These are phyloP conservation scores for Vipera ursinii DNA, from an alignment of 2,797 vertebrate genomes.

Conservation along the genomic window DNA sequence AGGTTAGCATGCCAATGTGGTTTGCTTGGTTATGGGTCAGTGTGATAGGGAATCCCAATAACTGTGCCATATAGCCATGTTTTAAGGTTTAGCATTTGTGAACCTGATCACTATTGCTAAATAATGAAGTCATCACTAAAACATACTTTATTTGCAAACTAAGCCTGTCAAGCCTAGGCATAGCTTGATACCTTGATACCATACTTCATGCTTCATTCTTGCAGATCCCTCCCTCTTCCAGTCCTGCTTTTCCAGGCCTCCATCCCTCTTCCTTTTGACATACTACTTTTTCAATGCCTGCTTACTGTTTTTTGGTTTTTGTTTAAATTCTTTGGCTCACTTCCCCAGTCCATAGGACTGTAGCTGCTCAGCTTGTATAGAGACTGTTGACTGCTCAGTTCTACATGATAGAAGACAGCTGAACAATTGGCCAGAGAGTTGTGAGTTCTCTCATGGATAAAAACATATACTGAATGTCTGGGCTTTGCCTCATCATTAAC, in stretches of 20 bases:
- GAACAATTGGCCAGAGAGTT: not conserved
- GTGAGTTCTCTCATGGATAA: not conserved
- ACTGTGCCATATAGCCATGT: not conserved
- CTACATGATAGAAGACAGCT: not conserved
- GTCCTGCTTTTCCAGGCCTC: not conserved
- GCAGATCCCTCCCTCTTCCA: not conserved
- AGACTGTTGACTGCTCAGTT: not conserved
- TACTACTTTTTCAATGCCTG: not conserved
- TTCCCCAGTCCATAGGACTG: not conserved
- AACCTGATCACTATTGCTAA: not conserved
- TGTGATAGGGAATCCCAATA: not conserved
- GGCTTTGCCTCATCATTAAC: not conserved
- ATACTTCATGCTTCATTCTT: not conserved
- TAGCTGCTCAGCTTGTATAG: not conserved
- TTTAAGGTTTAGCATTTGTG: not conserved
- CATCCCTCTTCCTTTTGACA: not conserved
- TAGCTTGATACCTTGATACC: not conserved
- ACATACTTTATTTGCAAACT: not conserved
- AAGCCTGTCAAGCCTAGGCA: not conserved
- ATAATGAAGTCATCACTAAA: not conserved
- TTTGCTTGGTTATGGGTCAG: not conserved
- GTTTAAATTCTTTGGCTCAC: not conserved
- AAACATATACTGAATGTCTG: not conserved
- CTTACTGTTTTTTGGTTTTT: not conserved
- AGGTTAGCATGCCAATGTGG: not conserved